Conservation (phyloP, 2,113 vertebrate species). For the Channa argus region DNA sequence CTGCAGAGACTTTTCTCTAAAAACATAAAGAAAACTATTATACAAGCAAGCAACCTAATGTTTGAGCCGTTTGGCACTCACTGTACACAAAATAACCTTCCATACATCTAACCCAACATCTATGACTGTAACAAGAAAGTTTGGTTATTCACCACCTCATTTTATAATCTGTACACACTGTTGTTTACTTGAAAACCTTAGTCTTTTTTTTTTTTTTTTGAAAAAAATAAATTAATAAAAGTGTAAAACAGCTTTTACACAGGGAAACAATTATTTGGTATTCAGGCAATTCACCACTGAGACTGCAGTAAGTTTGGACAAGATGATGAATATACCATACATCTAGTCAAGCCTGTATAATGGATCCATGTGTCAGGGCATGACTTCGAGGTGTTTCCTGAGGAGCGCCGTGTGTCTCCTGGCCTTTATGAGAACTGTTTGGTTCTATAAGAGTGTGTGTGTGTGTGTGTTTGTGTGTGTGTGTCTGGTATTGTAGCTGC, state of each 20-base stretch:
- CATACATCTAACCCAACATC: no score
- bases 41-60: not conserved
- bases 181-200: conserved; percentile 2
- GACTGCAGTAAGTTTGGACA: conserved; percentile 43
- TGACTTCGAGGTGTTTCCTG: conserved; percentile 67
- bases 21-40: not conserved
- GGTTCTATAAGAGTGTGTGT: conserved; percentile 28
- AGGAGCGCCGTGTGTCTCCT: conserved; percentile 61
- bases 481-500: conserved; percentile 47
- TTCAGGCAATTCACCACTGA: not conserved
- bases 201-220: not conserved
- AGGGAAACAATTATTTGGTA: not conserved
- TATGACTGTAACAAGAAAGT: not conserved
- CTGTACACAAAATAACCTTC: no score
- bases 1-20: not conserved
- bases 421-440: conserved; percentile 48
- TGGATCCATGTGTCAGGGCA: conserved; percentile 67
- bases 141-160: no score
- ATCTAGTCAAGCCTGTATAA: conserved; percentile 55
- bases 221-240: not conserved
- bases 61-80: not conserved
- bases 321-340: conserved; percentile 62
- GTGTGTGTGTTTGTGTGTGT: conserved; percentile 34
- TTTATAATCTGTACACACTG: not conserved
- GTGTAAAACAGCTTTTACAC: not conserved